phyloP scores from a whole-genome alignment of 2,888 invertebrate species.

The Xestia rhomboidea region DNA sequence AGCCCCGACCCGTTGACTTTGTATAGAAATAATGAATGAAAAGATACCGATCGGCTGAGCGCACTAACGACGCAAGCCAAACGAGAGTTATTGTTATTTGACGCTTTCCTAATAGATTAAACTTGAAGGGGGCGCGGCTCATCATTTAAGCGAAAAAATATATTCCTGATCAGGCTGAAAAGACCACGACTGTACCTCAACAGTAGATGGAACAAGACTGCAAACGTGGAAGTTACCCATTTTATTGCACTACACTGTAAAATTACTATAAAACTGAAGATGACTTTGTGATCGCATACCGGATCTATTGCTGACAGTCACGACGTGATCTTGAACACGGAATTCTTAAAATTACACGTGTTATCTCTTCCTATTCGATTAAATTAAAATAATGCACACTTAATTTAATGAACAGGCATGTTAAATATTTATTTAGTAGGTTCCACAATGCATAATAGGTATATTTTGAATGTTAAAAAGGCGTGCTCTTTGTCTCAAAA shows the following conservation, averaged over 20 bases:
- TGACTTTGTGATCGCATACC: slow-evolving; percentile 76
- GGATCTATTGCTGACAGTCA: slow-evolving; percentile 76
- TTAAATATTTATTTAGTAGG: slow-evolving; percentile 5
- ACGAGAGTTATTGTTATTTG: no score
- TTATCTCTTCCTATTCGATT: slow-evolving; percentile 40
- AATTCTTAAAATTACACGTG: slow-evolving; percentile 71
- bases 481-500: background rate
- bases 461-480: slow-evolving; percentile 26
- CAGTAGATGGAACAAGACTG: background rate
- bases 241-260: slow-evolving; percentile 58
- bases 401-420: slow-evolving; percentile 5
- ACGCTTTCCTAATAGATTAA: no score
- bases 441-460: background rate
- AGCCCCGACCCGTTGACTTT: no score
- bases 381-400: slow-evolving; percentile 8
- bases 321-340: slow-evolving; percentile 81
- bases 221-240: background rate
- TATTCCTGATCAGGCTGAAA: no score
- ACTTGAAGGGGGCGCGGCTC: no score
- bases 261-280: slow-evolving; percentile 75
- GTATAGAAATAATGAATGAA: no score
- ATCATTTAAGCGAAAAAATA: no score
- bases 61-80: no score
- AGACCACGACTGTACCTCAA: background rate
- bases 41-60: no score